Conservation (phyloP, 2,113 vertebrate genomes). For the Epinephelus fuscoguttatus region DNA sequence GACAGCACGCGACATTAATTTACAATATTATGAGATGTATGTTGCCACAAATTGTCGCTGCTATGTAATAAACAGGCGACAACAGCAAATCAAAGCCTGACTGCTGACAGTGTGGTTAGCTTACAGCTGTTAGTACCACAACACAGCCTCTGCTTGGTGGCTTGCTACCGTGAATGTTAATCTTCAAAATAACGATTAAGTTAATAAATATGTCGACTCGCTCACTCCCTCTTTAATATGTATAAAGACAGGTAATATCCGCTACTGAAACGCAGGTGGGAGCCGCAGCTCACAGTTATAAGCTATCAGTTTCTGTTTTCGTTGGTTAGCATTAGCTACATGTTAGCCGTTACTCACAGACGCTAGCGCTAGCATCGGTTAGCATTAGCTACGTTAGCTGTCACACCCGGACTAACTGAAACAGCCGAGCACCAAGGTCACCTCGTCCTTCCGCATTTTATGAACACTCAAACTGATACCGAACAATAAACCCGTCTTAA, state of each 20-base stretch:
- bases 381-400: constrained; percentile 47
- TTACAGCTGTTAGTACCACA: not conserved
- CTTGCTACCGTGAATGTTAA: not conserved
- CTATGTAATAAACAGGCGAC: not conserved
- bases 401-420: not conserved
- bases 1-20: not conserved
- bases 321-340: constrained; percentile 12
- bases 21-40: not conserved
- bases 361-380: constrained; percentile 2
- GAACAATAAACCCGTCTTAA: rapidly evolving
- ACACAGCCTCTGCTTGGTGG: not conserved
- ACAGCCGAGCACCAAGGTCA: not conserved
- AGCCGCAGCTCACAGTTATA: too few relatives aligned
- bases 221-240: too few relatives aligned
- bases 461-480: rapidly evolving
- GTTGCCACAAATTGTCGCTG: not conserved
- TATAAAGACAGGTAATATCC: not conserved
- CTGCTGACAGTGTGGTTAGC: too few relatives aligned
- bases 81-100: not conserved
- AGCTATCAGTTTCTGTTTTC: not conserved
- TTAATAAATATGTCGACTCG: not conserved
- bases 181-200: not conserved
- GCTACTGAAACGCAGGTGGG: too few relatives aligned
- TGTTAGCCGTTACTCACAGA: not conserved
- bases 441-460: not conserved